A percentile compares a stretch with the other conserved stretches of the same genome.
These are phyloP conservation scores for Caerostris darwini DNA, from an alignment of 1,140 invertebrate species.

Conservation along the genomic window DNA sequence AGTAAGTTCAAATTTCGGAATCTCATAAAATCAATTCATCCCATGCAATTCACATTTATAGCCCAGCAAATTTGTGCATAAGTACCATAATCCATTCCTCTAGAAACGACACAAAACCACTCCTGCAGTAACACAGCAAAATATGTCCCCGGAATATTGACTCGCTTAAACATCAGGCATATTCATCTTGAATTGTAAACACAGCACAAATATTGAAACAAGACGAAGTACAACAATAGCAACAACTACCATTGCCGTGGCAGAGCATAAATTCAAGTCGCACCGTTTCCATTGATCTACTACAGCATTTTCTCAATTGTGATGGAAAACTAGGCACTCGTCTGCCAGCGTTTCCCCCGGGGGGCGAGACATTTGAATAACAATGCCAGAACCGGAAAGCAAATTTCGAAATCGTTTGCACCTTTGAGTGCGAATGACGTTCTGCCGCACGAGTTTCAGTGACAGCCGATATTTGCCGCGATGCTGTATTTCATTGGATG, in stretches of 20 bases:
- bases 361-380: conserved; percentile 58
- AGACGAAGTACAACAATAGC: background rate
- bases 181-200: background rate
- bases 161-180: background rate
- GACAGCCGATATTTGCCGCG: background rate
- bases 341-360: background rate
- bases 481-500: background rate
- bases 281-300: conserved; percentile 1
- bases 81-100: background rate
- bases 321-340: background rate
- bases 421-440: background rate
- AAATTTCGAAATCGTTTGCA: conserved; percentile 45
- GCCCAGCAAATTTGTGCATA: no score
- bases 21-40: no score
- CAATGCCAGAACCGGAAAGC: conserved; percentile 41
- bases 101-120: background rate
- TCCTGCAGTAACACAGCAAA: background rate
- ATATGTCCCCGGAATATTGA: background rate
- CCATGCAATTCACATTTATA: no score
- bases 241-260: background rate
- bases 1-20: no score
- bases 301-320: conserved; percentile 45
- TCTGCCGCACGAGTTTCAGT: background rate
- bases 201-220: background rate
- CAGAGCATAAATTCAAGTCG: background rate